A percentile compares a stretch with the other conserved stretches of the same genome.
Evolutionary conservation across 1,140 invertebrate genomes (phyloP).

Genomic region (Notospermus geniculatus): DNA sequence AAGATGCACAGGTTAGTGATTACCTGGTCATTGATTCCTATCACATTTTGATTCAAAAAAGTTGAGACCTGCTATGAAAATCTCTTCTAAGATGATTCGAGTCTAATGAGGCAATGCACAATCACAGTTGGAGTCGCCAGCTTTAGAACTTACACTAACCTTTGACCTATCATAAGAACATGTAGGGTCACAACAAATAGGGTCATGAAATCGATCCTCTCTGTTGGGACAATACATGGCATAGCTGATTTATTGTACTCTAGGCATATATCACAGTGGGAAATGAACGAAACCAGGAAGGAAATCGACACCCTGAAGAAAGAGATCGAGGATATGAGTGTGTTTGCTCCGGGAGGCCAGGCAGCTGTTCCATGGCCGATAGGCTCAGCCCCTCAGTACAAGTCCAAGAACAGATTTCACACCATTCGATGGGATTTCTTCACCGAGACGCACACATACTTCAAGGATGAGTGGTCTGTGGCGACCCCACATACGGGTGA

Average conservation of each 20-base stretch:
- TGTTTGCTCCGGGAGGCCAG: slow-evolving; percentile 49
- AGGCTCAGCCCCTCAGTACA: slow-evolving; percentile 62
- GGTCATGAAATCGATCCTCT: no score
- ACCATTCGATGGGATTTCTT: slow-evolving; percentile 81
- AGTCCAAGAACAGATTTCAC: slow-evolving; percentile 77
- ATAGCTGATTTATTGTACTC: slow-evolving; percentile 17
- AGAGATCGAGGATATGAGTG: slow-evolving; percentile 53
- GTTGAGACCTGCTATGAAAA: no score
- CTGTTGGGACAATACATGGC: no score
- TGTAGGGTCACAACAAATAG: no score
- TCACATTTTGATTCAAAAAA: no score
- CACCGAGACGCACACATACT: slow-evolving; percentile 74
- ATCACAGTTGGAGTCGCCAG: no score
- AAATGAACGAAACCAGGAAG: slow-evolving; percentile 43
- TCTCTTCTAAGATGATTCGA: no score
- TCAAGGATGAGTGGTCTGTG: slow-evolving; percentile 50
- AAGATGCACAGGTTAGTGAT: slow-evolving; percentile 71
- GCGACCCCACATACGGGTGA: slow-evolving; percentile 47
- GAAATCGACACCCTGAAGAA: slow-evolving; percentile 44
- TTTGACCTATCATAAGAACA: no score
- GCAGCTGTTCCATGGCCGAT: slow-evolving; percentile 69
- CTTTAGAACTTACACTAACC: no score
- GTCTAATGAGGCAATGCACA: no score
- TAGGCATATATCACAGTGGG: slow-evolving; percentile 61
- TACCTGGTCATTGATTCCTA: no score